A percentile compares a stretch with the other conserved stretches of the same genome.
These are phyloP conservation scores for Sycobia sp. DNA, from an alignment of 1,140 invertebrate species.

Conservation along the genomic window DNA sequence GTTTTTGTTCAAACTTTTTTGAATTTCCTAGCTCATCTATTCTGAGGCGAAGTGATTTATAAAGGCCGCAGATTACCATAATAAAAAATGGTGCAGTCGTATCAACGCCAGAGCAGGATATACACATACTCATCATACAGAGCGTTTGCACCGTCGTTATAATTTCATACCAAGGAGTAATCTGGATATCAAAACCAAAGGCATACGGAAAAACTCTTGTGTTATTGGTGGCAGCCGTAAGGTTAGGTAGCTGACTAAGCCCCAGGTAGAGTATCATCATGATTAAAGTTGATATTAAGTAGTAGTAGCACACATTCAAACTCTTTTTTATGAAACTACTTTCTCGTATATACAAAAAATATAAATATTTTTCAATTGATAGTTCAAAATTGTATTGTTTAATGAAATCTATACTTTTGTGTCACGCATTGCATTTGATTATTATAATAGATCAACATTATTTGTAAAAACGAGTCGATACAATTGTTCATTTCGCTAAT, in stretches of 20 bases:
- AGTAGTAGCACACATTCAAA: no score
- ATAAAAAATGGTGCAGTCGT: background rate
- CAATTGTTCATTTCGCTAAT: no score
- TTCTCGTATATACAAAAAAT: no score
- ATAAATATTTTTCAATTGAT: no score
- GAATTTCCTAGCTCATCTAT: background rate
- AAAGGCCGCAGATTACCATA: background rate
- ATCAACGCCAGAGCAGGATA: slow-evolving; percentile 1
- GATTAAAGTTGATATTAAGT: no score
- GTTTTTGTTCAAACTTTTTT: no score
- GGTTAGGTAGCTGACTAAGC: background rate
- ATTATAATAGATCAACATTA: no score
- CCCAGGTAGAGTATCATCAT: background rate
- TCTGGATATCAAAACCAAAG: background rate
- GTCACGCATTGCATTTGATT: no score
- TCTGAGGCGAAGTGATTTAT: background rate
- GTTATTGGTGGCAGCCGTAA: background rate
- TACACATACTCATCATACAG: background rate
- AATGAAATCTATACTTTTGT: no score
- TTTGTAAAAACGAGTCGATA: no score
- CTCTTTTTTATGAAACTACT: no score
- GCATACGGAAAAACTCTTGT: background rate
- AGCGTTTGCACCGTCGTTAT: background rate
- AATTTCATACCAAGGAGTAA: background rate
- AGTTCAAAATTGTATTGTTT: no score